Conservation (phyloP, 2,888 invertebrate genomes). For the Andrena haemorrhoa region DNA sequence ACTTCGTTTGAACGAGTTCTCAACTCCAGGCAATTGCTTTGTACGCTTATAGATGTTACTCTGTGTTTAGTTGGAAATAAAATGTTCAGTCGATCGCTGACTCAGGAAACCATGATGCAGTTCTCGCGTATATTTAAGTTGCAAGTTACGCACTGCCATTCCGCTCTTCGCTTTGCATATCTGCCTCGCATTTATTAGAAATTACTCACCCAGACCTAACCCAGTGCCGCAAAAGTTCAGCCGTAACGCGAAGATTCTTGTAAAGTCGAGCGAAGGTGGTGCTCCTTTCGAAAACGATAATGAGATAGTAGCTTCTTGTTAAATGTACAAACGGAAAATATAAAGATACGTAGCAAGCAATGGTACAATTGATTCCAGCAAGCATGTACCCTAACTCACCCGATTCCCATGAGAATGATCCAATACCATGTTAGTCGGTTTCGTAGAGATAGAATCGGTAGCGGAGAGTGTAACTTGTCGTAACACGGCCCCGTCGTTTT, state of each 20-base stretch:
- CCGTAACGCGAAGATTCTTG: neutral
- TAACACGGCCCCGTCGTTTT: constrained; percentile 67
- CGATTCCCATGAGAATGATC: neutral
- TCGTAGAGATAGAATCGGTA: constrained; percentile 2
- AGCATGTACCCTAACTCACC: neutral
- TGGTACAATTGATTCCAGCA: constrained; percentile 2
- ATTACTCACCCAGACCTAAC: constrained; percentile 35
- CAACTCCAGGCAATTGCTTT: neutral
- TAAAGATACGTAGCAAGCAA: constrained; percentile 8
- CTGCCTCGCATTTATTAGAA: constrained; percentile 30
- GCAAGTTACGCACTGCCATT: neutral
- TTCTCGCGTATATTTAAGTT: neutral
- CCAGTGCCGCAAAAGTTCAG: constrained; percentile 13
- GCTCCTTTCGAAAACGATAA: constrained; percentile 20
- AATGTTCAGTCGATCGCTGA: neutral
- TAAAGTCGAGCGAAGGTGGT: neutral
- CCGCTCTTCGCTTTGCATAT: constrained; percentile 1
- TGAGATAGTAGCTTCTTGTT: constrained; percentile 21
- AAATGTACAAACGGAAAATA: constrained; percentile 23
- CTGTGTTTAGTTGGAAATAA: neutral
- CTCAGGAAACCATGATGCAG: constrained; percentile 1
- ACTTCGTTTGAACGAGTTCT: neutral
- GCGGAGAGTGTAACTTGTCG: neutral
- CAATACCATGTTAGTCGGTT: neutral
- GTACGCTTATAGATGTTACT: neutral